Evolutionary conservation across 2,888 invertebrate genomes (phyloP).

Genomic region (Cosmia pyralina): DNA sequence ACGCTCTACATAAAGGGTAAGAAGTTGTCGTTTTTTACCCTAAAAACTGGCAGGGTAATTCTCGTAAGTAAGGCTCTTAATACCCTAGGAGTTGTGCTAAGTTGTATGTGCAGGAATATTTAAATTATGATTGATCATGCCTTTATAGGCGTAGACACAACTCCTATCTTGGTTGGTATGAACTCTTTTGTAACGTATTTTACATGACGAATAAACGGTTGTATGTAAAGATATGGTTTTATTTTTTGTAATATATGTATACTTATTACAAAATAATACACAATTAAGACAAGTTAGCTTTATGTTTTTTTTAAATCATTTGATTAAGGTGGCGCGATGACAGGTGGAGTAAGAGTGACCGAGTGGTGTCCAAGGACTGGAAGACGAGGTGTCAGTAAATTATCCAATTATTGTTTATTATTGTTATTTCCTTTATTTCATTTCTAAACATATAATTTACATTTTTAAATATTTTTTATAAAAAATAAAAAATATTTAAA

Average conservation of each 20-base stretch:
- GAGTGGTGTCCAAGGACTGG: too few relatives aligned
- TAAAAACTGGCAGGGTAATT: slow-evolving; percentile 14
- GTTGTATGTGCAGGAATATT: slow-evolving; percentile 45
- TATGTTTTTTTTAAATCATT: background rate
- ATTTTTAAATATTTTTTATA: too few relatives aligned
- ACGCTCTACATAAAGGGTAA: background rate
- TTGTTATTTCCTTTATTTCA: too few relatives aligned
- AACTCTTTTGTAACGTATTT: slow-evolving; percentile 76
- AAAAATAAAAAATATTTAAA: too few relatives aligned
- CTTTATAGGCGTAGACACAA: slow-evolving; percentile 8
- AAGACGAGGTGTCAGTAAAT: too few relatives aligned
- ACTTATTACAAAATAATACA: background rate
- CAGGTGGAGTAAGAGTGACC: too few relatives aligned
- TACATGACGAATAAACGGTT: slow-evolving; percentile 75
- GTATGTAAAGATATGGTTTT: slow-evolving; percentile 61
- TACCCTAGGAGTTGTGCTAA: slow-evolving; percentile 3
- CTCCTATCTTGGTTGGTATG: slow-evolving; percentile 64
- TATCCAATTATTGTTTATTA: too few relatives aligned
- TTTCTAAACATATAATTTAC: too few relatives aligned
- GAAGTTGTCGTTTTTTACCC: background rate
- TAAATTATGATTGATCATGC: slow-evolving; percentile 4
- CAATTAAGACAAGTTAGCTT: background rate
- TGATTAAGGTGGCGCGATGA: too few relatives aligned
- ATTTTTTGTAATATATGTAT: slow-evolving; percentile 23
- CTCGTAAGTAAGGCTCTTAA: slow-evolving; percentile 3